Evolutionary conservation across 2,888 invertebrate species (phyloP).

Genomic region (Drosophila silvestris): DNA sequence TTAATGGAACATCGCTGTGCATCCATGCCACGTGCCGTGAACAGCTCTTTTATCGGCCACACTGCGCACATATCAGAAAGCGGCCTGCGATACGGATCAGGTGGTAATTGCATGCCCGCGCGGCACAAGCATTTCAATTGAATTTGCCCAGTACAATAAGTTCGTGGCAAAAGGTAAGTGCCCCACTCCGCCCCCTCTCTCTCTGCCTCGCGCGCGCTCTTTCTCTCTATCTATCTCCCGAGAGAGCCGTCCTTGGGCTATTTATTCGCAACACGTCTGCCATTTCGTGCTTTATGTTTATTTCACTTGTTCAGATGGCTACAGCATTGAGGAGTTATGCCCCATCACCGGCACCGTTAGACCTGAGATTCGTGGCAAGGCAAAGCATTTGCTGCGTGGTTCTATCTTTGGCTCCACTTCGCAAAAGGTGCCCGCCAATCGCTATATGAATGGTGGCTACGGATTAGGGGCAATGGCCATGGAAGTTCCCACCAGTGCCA

Average conservation of each 20-base stretch:
- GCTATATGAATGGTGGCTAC: conserved; percentile 76
- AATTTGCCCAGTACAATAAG: conserved; percentile 92
- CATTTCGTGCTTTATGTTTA: conserved; percentile 51
- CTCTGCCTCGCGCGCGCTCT: not conserved
- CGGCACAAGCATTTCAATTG: conserved; percentile 96
- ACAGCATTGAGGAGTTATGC: conserved; percentile 84
- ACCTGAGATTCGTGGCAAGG: conserved; percentile 78
- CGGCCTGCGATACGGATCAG: conserved; percentile 96
- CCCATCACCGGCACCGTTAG: conserved; percentile 60
- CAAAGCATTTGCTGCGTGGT: conserved; percentile 81
- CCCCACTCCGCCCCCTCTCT: not conserved
- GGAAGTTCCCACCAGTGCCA: conserved; percentile 45
- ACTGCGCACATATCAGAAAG: conserved; percentile 95
- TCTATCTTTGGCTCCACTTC: conserved; percentile 82
- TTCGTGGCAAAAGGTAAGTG: conserved; percentile 83
- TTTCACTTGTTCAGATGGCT: conserved; percentile 76
- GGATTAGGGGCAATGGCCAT: conserved; percentile 40
- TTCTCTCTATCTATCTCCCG: not conserved
- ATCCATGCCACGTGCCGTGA: conserved; percentile 20
- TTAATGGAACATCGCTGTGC: conserved; percentile 13
- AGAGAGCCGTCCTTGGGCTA: conserved; percentile 31
- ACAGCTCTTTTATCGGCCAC: conserved; percentile 95
- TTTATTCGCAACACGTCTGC: conserved; percentile 57
- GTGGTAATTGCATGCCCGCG: conserved; percentile 95
- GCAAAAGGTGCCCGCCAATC: conserved; percentile 80